Evolutionary conservation across 2,888 invertebrate species (phyloP), one percentile per base, ranked within the genome.

Genomic region (Cynaeus angustus): DNA sequence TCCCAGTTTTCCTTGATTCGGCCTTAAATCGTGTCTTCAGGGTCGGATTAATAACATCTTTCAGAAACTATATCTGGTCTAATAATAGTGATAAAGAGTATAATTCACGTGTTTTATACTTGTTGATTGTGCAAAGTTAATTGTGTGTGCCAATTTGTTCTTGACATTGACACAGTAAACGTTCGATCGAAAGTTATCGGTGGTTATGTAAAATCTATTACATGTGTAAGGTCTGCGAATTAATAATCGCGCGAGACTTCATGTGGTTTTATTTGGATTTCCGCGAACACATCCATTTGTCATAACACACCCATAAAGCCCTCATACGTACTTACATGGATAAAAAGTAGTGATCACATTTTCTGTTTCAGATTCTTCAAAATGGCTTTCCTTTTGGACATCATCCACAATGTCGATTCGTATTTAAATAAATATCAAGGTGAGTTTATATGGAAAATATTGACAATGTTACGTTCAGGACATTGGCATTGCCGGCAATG

Each of bases 341-440:
- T n/a, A n/a, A n/a, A n/a, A n/a, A n/a, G n/a, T n/a, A n/a, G n/a
- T n/a, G n/a, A n/a, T n/a, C n/a, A n/a, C n/a, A n/a, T 78, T 72
- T 79, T 80, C 78, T 80, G 81, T 88, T 88, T 74, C 88, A 89
- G 89, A 86, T 85, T 84, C 80, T 87, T 84, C 84, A 86, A 83
- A 84, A 94, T 94, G 94, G 93, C 94, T 87, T 89, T 94, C 88
- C 89, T 94, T 87, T 89, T 93, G 88, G 90, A 91, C 86, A 92
- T 91, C 86, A 89, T 94, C 87, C 91, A 92, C 85, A 89, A 89
- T 85, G 90, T 94, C 87, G 91, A 94, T 86, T 89, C 89, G 85
- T 91, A 92, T 85, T 90, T 94, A 89, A 91, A 94, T 85, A 92
- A 91, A 89, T 89, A 93, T 88, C 92, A 94, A 88, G 94, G 94